phyloP scores from a whole-genome alignment of 1,140 invertebrate genomes.

The Drosophila teissieri region DNA sequence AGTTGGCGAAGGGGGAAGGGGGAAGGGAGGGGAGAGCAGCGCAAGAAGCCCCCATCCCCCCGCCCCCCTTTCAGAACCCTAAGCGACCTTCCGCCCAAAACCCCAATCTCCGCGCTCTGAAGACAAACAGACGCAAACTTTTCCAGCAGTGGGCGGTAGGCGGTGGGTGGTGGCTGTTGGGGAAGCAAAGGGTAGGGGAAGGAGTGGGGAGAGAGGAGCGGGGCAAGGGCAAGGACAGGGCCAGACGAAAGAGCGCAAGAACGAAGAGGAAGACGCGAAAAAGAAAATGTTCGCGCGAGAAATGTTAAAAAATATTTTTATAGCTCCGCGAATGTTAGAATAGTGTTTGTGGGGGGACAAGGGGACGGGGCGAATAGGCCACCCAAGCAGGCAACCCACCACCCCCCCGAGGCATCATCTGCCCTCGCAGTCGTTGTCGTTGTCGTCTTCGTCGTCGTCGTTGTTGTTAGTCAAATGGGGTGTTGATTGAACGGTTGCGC shows the following conservation, averaged over 20 bases:
- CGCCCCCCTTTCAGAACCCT: not conserved
- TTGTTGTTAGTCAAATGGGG: conserved; percentile 77
- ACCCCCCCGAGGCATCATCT: conserved; percentile 9
- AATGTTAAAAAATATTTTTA: conserved; percentile 82
- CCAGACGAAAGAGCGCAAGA: conserved; percentile 6
- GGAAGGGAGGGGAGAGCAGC: not conserved
- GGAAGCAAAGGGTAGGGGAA: not conserved
- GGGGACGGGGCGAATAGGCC: not conserved
- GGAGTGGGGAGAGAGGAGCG: too few species aligned
- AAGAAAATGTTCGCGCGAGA: conserved; percentile 74
- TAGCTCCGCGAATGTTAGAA: conserved; percentile 81
- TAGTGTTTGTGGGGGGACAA: conserved; percentile 61
- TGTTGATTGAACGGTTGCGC: conserved; percentile 80
- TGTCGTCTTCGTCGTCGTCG: conserved; percentile 29
- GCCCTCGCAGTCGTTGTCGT: conserved; percentile 6
- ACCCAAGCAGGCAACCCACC: not conserved
- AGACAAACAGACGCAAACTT: conserved; percentile 58
- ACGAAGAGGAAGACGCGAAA: conserved; percentile 32
- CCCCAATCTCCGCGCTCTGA: conserved; percentile 15
- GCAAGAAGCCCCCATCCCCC: conserved; percentile 9
- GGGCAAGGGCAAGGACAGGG: conserved; percentile 26
- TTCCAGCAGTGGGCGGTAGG: conserved; percentile 4
- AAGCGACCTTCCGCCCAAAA: conserved; percentile 1
- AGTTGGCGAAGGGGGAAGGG: not conserved
- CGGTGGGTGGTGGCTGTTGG: too few species aligned